These are phyloP conservation scores for Eupsilia transversa DNA, from an alignment of 2,888 invertebrate species.

Conservation along the genomic window DNA sequence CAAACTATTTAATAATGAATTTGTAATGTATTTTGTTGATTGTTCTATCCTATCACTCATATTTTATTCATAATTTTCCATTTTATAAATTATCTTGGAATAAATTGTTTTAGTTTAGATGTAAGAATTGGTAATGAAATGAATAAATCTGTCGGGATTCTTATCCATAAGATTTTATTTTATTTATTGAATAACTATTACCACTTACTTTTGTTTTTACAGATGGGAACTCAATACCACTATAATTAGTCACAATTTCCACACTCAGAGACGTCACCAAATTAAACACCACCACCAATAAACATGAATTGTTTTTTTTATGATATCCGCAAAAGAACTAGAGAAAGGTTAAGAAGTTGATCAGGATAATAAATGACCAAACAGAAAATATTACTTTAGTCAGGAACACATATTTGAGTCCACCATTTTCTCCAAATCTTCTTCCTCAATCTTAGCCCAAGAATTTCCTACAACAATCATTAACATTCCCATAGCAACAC, in stretches of 20 bases:
- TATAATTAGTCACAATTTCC: too few relatives aligned
- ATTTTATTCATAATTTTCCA: neutral
- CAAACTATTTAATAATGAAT: neutral
- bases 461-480: neutral
- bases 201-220: too few relatives aligned
- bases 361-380: neutral
- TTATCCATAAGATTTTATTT: too few relatives aligned
- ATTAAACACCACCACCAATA: too few relatives aligned
- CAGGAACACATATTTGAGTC: neutral
- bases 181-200: too few relatives aligned
- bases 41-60: neutral
- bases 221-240: too few relatives aligned
- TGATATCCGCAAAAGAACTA: neutral
- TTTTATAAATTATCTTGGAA: neutral
- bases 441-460: neutral
- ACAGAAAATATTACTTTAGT: too few relatives aligned
- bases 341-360: neutral
- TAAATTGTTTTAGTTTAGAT: neutral
- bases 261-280: too few relatives aligned
- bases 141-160: neutral
- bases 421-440: neutral
- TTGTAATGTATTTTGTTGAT: neutral
- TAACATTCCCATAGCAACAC: slow-evolving; percentile 11
- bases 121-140: neutral
- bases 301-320: too few relatives aligned